Conservation (phyloP, 2,113 vertebrate genomes). For the Carlito syrichta region DNA sequence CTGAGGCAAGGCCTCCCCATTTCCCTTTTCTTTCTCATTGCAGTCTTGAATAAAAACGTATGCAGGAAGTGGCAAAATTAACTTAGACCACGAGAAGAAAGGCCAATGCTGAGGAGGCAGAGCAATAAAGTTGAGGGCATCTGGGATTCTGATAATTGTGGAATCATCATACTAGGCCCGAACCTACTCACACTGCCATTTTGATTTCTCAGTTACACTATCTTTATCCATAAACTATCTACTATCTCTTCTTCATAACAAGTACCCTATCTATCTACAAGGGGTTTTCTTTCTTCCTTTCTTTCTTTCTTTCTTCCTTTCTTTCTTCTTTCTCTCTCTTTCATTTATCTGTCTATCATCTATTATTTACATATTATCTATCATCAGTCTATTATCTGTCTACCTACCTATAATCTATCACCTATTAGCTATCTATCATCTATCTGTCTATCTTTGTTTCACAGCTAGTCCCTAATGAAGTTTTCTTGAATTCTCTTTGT, state of each 20-base stretch:
- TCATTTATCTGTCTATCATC: too few relatives aligned
- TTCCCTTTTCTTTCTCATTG: not conserved
- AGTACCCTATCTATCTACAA: not conserved
- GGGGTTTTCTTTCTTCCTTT: too few relatives aligned
- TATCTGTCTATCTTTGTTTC: not conserved
- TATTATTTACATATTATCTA: too few relatives aligned
- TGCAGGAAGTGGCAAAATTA: not conserved
- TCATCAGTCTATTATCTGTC: not conserved
- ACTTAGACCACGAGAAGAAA: not conserved
- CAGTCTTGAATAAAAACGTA: not conserved
- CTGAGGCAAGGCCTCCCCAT: not conserved
- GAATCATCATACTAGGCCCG: not conserved
- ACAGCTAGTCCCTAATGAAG: not conserved
- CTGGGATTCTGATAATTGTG: not conserved
- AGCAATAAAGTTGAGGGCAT: not conserved
- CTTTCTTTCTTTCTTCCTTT: too few relatives aligned
- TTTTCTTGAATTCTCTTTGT: not conserved
- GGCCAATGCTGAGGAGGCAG: not conserved
- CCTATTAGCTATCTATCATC: not conserved
- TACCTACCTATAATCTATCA: not conserved
- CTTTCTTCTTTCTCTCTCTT: too few relatives aligned
- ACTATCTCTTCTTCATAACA: not conserved
- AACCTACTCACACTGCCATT: not conserved
- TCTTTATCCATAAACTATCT: not conserved
- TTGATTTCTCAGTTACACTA: not conserved